Conservation (phyloP, 2,113 vertebrate genomes). For the Furnarius figulus region DNA sequence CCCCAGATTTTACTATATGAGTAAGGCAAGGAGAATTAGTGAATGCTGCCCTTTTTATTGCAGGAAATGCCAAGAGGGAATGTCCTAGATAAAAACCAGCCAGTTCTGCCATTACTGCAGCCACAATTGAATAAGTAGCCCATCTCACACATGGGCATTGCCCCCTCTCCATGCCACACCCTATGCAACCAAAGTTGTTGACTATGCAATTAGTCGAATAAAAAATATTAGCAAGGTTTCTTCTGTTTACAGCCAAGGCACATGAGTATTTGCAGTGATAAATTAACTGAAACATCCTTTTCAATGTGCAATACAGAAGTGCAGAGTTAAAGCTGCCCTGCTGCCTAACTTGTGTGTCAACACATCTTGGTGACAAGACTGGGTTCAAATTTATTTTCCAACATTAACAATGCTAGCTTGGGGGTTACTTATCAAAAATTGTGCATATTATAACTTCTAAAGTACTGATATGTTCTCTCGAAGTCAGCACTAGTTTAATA, state of each 20-base stretch:
- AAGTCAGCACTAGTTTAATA: not conserved
- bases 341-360: not conserved
- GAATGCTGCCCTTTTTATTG: not conserved
- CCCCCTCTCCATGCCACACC: not conserved
- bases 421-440: not conserved
- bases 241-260: not conserved
- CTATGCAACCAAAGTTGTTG: not conserved
- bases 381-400: not conserved
- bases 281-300: not conserved
- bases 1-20: not conserved
- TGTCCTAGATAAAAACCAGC: not conserved
- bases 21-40: not conserved
- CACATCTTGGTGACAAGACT: not conserved
- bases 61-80: not conserved
- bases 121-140: not conserved
- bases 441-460: not conserved
- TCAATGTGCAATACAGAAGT: not conserved
- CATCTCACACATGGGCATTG: not conserved
- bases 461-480: not conserved
- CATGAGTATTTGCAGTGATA: not conserved
- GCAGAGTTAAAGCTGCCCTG: not conserved
- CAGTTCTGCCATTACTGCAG: not conserved
- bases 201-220: not conserved
- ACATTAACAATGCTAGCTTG: not conserved
- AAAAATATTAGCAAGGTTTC: not conserved